phyloP scores from a whole-genome alignment of 2,797 vertebrate species.

The Acipenser transmontanus region DNA sequence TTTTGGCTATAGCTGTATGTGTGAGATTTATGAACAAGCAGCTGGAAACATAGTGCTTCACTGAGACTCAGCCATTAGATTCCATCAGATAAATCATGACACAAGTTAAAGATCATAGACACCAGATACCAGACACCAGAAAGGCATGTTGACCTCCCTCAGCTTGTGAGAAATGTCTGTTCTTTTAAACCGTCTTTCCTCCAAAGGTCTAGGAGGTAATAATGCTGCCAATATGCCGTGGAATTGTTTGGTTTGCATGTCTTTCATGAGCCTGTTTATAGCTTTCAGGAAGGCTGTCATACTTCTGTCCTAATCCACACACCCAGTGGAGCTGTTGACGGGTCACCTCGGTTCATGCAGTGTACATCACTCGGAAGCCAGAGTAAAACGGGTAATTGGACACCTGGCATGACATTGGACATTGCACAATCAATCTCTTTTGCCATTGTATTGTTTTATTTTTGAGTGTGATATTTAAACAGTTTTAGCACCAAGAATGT shows the following conservation, averaged over 20 bases:
- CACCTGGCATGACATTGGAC: too few species aligned
- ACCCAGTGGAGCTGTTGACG: background rate
- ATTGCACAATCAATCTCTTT: too few species aligned
- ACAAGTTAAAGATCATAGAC: constrained; percentile 4
- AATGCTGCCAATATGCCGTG: background rate
- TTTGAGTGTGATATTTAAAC: too few species aligned
- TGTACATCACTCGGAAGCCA: background rate
- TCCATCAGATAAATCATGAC: constrained; percentile 14
- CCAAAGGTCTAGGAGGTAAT: constrained; percentile 5
- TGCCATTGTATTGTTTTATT: too few species aligned
- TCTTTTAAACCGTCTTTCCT: background rate
- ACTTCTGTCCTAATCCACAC: constrained; percentile 4
- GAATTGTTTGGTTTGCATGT: background rate
- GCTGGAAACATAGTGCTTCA: too few species aligned
- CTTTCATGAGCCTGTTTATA: background rate
- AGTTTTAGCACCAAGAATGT: too few species aligned
- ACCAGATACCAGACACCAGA: constrained; percentile 11
- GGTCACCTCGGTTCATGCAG: background rate
- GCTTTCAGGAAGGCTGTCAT: background rate
- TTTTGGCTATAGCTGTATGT: too few species aligned
- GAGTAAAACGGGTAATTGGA: too few species aligned
- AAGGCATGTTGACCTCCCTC: constrained; percentile 13
- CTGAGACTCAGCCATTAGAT: background rate
- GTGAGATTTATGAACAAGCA: too few species aligned
- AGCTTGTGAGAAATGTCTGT: constrained; percentile 13